A percentile compares a stretch with the other conserved stretches of the same genome.
Conservation (phyloP, 1,140 invertebrate genomes). For the Nymphalis io region DNA sequence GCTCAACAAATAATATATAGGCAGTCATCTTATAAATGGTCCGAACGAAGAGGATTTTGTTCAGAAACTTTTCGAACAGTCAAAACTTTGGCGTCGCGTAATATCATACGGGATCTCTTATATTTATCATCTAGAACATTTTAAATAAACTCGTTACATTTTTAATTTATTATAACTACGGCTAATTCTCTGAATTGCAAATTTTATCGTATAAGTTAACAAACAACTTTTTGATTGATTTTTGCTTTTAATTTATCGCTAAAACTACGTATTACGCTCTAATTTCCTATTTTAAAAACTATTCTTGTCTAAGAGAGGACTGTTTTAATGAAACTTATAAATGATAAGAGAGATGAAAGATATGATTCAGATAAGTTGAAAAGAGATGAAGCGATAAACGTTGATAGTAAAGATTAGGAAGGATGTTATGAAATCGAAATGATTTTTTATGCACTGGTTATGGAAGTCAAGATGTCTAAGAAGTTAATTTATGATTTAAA, state of each 20-base stretch:
- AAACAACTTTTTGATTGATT: slow-evolving; percentile 72
- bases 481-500: slow-evolving; percentile 19
- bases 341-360: slow-evolving; percentile 33
- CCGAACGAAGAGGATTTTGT: slow-evolving; percentile 8
- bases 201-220: slow-evolving; percentile 75
- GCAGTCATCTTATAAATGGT: slow-evolving; percentile 48
- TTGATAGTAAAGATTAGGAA: slow-evolving; percentile 6
- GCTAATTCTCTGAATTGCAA: slow-evolving; percentile 78
- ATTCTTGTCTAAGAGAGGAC: slow-evolving; percentile 47
- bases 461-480: slow-evolving; percentile 14
- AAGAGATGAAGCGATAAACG: slow-evolving; percentile 8
- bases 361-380: slow-evolving; percentile 21
- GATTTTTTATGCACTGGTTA: neutral
- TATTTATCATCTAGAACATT: slow-evolving; percentile 60
- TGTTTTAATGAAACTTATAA: slow-evolving; percentile 36
- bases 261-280: slow-evolving; percentile 66
- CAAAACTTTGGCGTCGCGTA: slow-evolving; percentile 53
- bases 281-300: slow-evolving; percentile 62
- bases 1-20: slow-evolving; percentile 46
- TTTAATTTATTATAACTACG: slow-evolving; percentile 68
- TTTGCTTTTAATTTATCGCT: slow-evolving; percentile 68
- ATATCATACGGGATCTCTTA: slow-evolving; percentile 50
- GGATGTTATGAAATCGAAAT: slow-evolving; percentile 9
- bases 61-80: neutral
- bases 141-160: slow-evolving; percentile 69